Evolutionary conservation across 2,797 vertebrate genomes (phyloP), one percentile per base, ranked within the genome.

Genomic region (Gallirallus australis): DNA sequence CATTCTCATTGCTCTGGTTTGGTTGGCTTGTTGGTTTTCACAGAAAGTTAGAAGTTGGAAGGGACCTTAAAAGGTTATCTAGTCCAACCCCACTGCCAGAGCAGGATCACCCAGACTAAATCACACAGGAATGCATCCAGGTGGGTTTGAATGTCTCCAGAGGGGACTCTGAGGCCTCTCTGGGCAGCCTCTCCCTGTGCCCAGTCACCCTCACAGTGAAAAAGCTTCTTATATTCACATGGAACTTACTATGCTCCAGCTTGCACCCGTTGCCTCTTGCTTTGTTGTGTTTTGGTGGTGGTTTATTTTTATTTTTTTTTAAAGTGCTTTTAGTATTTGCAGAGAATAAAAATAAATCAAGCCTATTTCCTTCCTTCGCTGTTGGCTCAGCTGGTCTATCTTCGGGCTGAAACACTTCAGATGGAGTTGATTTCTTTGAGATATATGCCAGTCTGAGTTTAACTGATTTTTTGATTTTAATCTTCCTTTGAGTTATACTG

Each of bases 351-450:
- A 53, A 82, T 31, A 27, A 81, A 8, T 69, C 11, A 68, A 82
- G 31, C 33, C 35, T 20, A 4, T 84, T 90, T 90, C 61, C 66
- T 86, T 93, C 37, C 33, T 88, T 83, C 24, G 5, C 70, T 90
- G 20, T 93, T 92, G 77, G 80, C 68, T 95, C 88, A 92, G 86
- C 91, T 95, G 86, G 37, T 73, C 45, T 85, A 0, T 95, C 91
- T 87, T 93, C 57, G 69, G 82, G 30, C 61, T 61, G 73, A 47
- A 93, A 54, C 21, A 16, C 64, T 90, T 96, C 73, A 77, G 71
- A 65, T 90, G 81, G 90, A 93, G 60, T 70, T 86, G 70, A 89
- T 94, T 93, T 94, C 60, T 93, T 82, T 37, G 78, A 92, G 81
- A 77, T 64, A 30, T 45, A 14, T 40, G 64, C 57, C 45, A n/a